Evolutionary conservation across 2,888 invertebrate genomes (phyloP).

Genomic region (Drosophila tanythrix): DNA sequence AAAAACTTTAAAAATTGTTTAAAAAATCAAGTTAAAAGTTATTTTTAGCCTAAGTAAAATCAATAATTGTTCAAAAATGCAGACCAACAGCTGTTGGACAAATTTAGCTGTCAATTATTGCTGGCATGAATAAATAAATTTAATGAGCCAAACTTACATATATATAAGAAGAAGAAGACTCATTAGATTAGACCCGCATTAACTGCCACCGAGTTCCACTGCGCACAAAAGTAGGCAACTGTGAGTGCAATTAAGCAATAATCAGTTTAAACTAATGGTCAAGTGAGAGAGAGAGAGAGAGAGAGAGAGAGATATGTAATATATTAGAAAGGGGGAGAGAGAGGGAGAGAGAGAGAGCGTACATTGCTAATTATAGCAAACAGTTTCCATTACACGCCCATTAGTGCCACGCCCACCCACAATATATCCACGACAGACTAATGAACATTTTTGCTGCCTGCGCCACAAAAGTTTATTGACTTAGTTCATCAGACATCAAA

Average conservation of each 20-base stretch:
- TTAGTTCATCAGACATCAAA: conserved; percentile 18
- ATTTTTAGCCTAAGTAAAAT: conserved; percentile 8
- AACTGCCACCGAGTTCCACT: neutral
- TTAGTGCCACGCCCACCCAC: conserved; percentile 47
- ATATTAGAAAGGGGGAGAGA: neutral
- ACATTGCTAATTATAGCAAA: conserved; percentile 64
- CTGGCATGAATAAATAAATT: conserved; percentile 32
- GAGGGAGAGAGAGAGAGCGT: neutral
- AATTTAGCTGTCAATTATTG: neutral
- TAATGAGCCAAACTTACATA: neutral
- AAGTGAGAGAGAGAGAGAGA: conserved; percentile 8
- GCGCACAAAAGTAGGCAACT: conserved; percentile 64
- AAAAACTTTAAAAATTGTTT: neutral
- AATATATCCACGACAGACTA: neutral
- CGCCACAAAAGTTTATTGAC: conserved; percentile 58
- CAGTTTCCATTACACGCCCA: conserved; percentile 56
- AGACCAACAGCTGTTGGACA: neutral
- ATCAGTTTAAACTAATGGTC: conserved; percentile 55
- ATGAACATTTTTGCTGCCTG: conserved; percentile 23
- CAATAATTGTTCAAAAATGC: neutral
- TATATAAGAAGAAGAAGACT: conserved; percentile 1
- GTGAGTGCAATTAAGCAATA: conserved; percentile 57
- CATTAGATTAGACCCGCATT: conserved; percentile 10
- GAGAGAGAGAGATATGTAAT: neutral
- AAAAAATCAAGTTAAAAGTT: neutral